Percentiles rank a stretch among this genome's conserved stretches.
phyloP scores from a whole-genome alignment of 2,888 invertebrate genomes.

The Baronia brevicornis region DNA sequence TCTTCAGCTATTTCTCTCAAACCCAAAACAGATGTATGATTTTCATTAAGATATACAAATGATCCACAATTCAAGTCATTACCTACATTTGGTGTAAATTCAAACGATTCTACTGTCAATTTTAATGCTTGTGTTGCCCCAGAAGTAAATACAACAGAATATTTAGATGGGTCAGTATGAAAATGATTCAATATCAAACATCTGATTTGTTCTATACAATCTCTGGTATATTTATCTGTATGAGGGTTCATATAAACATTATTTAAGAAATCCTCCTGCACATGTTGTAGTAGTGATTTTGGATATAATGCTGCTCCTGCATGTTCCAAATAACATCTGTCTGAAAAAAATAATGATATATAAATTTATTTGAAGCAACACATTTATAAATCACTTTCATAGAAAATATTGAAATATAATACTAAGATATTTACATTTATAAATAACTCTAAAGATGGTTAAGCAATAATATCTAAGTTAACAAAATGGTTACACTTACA shows the following conservation, averaged over 20 bases:
- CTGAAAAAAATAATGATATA: constrained; percentile 54
- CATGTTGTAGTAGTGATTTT: constrained; percentile 80
- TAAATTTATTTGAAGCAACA: background rate
- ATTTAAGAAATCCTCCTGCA: constrained; percentile 79
- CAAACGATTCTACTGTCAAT: constrained; percentile 87
- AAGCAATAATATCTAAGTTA: background rate
- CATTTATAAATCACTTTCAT: too few relatives aligned
- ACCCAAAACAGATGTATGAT: constrained; percentile 96
- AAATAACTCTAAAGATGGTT: too few relatives aligned
- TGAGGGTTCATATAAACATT: constrained; percentile 95
- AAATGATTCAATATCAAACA: constrained; percentile 90
- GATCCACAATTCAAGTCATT: constrained; percentile 62
- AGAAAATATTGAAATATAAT: too few relatives aligned
- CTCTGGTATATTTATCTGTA: constrained; percentile 86
- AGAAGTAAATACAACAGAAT: constrained; percentile 93
- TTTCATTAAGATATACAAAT: constrained; percentile 90
- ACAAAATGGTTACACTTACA: too few relatives aligned
- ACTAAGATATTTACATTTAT: too few relatives aligned
- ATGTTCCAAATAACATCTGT: constrained; percentile 89
- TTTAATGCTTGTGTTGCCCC: constrained; percentile 94
- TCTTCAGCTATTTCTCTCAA: constrained; percentile 84
- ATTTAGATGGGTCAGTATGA: constrained; percentile 85
- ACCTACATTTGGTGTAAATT: constrained; percentile 58
- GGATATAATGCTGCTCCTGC: constrained; percentile 91
- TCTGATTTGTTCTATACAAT: constrained; percentile 89